A percentile compares a stretch with the other conserved stretches of the same genome.
These are phyloP conservation scores for Idaea biselata DNA, from an alignment of 2,888 invertebrate species.

Conservation along the genomic window DNA sequence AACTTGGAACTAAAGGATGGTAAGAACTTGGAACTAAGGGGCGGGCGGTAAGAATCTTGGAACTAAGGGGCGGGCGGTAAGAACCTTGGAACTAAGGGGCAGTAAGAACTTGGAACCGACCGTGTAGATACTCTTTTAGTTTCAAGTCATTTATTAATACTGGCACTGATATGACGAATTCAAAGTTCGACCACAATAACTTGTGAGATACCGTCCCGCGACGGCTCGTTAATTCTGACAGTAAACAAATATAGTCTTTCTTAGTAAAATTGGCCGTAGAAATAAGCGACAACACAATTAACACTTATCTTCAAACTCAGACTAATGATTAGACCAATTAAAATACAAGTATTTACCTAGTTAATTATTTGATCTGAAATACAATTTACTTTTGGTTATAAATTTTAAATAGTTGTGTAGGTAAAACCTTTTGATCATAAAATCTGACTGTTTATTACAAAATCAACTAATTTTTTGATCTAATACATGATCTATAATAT, in stretches of 20 bases:
- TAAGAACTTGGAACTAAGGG: too few species aligned
- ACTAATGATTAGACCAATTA: background rate
- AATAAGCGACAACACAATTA: slow-evolving; percentile 7
- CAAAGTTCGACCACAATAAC: slow-evolving; percentile 39
- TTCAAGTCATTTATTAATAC: background rate
- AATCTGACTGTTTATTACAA: background rate
- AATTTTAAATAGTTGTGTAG: background rate
- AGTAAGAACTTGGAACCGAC: too few species aligned
- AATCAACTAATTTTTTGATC: too few species aligned
- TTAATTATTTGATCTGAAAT: background rate
- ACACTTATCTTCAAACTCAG: background rate
- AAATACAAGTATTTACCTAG: background rate
- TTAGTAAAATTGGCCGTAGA: background rate
- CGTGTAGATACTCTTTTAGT: background rate
- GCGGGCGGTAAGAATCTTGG: too few species aligned
- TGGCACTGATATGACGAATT: background rate
- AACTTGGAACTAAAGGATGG: too few species aligned
- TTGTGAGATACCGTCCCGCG: slow-evolving; percentile 28
- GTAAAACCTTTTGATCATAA: background rate
- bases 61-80: too few species aligned
- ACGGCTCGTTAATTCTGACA: background rate
- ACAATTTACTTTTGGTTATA: background rate
- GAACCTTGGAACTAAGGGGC: too few species aligned
- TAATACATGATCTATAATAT: too few species aligned
- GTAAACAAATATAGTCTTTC: background rate